Conservation (phyloP, 2,797 vertebrate species). For the Poeciliopsis infans region DNA sequence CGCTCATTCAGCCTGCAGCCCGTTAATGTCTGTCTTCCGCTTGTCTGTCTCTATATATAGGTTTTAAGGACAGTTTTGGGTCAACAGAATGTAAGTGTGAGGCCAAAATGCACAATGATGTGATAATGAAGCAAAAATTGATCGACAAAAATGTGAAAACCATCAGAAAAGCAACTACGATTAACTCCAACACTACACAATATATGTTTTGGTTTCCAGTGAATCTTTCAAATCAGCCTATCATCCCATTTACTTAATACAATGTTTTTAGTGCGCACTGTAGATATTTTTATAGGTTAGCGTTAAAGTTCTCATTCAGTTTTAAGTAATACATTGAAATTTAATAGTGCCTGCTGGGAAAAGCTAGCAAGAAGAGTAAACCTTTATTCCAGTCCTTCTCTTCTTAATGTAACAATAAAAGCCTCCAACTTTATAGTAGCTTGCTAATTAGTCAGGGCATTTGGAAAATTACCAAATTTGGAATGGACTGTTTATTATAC, state of each 20-base stretch:
- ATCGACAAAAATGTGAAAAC: neutral
- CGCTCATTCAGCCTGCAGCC: conserved; percentile 22
- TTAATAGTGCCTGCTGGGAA: neutral
- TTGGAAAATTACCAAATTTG: neutral
- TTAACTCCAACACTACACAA: neutral
- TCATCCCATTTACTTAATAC: neutral
- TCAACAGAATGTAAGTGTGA: conserved; percentile 42
- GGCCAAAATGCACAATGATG: neutral
- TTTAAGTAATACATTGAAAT: neutral
- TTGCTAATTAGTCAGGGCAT: neutral
- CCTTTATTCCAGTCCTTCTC: neutral
- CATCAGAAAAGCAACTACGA: neutral
- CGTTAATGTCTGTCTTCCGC: conserved; percentile 31
- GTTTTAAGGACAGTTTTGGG: conserved; percentile 65
- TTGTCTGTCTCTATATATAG: conserved; percentile 56
- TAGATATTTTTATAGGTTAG: neutral
- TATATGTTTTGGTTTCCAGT: neutral
- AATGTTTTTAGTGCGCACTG: neutral
- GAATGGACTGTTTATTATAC: neutral
- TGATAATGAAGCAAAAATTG: neutral
- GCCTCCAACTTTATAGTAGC: neutral
- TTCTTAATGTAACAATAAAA: neutral
- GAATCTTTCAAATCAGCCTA: neutral
- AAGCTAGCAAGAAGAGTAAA: neutral
- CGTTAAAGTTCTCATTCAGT: neutral